Base-by-base conservation (phyloP, 2,888 invertebrate species). In the Falcaria lacertinaria region DNA sequence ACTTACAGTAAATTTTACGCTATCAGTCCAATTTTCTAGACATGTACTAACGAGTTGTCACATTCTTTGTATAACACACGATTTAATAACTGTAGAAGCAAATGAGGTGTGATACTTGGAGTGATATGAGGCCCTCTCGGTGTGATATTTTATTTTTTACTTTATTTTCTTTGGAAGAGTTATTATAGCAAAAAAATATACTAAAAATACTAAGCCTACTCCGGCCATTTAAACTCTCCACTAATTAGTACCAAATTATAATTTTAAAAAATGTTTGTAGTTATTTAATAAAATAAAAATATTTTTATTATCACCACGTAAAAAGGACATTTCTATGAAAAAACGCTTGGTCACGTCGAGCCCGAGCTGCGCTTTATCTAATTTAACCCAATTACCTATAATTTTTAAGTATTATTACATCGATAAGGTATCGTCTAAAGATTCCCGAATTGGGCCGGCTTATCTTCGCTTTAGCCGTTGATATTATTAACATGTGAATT, bases 341-440 rank as follows among this genome's bases (percentile, higher is more conserved):
- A 8, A 15, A 15, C 17, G 22, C 8, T 25, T 34, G 33, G 39
- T 33, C 34, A 16, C 16, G 11, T 14, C 39, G 15, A 16, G 17
- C 16, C 39, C 15, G 19, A 32, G 11, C 28, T 13, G n/a, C 40
- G 28, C 34, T 15, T 57, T 70, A 71, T 71, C 69, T 58, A 45
- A 37, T 45, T 62, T 80, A 83, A 80, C 81, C 82, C 69, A 80
- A 75, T 82, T 80, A 80, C 74, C 66, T 75, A 69, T 69, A 76
- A 80, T 74, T 80, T 73, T 77, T 59, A 56, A 69, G 63, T 65
- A 65, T 61, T 58, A 62, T 56, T 55, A 64, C 58, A 66, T 68
- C 58, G 62, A 60, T 60, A 67, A 50, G 54, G 43, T 66, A 69
- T 66, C 62, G 51, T 57, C 39, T 55, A 51, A 62, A 63, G 63